Evolutionary conservation across 2,888 invertebrate genomes (phyloP), one percentile per base, ranked within the genome.

Genomic region (Aricia artaxerxes): DNA sequence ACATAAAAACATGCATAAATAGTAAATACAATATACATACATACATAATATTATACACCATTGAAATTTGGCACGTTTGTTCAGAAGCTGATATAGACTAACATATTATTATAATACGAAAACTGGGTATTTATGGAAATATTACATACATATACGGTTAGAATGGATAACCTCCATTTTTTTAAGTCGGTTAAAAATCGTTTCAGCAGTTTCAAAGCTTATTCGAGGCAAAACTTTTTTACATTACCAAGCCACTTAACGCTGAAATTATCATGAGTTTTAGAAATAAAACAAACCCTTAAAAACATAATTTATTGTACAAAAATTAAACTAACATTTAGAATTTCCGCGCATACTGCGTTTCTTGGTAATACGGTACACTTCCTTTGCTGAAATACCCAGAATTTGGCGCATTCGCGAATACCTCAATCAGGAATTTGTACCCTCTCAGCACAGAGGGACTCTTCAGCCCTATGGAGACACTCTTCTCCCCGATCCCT

Each of bases 341-440:
- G 81, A 81, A 88, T 79, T 90, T 90, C 64, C 88, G 88, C 0
- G 87, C 83, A 24, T 83, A 88, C 78, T 90, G 89, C 0, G 83
- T 82, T 16, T 90, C 85, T 60, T 85, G 85, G 44, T 84, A 81
- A 78, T 85, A 84, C 5, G 83, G 83, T 31, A 82, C 77, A 0
- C 85, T 85, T 1, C 89, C 90, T 82, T 90, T 91, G 11, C 82
- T 87, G n/a, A 82, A 85, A 61, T 83, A 88, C 3, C 85, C 83
- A 2, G 82, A 82, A 44, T 84, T 88, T 0, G 89, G 87, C 77
- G 88, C 84, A 31, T 82, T 86, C 0, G 87, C 88, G 73, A 85
- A 94, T 16, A 94, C 92, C 83, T 93, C 91, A 11, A 94, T 85
- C 81, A 86, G 83, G 80, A 94, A 94, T 78, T 87, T 91, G 80